A percentile compares a stretch with the other conserved stretches of the same genome.
These are phyloP conservation scores for Esperia sulphurella DNA, from an alignment of 2,888 invertebrate genomes.

Conservation along the genomic window DNA sequence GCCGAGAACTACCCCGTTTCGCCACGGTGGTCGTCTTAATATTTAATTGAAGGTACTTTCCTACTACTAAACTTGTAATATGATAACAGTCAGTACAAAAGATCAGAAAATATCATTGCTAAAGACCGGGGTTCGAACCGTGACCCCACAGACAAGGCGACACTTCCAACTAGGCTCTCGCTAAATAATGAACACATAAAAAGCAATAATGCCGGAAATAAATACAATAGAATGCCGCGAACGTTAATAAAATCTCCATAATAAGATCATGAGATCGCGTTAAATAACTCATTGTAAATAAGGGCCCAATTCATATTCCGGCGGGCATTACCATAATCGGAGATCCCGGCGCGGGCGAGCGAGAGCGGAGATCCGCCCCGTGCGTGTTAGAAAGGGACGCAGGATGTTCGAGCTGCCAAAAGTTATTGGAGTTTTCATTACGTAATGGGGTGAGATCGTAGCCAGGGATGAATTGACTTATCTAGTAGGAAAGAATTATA, in stretches of 20 bases:
- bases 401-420: conserved; percentile 25
- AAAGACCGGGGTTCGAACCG: too few relatives aligned
- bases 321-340: conserved; percentile 64
- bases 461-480: background rate
- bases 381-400: conserved; percentile 23
- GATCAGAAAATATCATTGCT: too few relatives aligned
- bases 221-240: background rate
- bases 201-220: background rate
- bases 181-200: background rate
- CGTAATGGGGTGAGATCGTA: conserved; percentile 24
- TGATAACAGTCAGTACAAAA: too few relatives aligned
- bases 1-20: too few relatives aligned
- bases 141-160: too few relatives aligned
- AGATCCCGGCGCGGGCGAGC: conserved; percentile 9
- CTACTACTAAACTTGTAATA: too few relatives aligned
- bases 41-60: too few relatives aligned
- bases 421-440: conserved; percentile 56
- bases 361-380: conserved; percentile 22
- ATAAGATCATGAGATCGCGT: conserved; percentile 44
- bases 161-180: background rate
- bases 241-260: conserved; percentile 57
- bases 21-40: too few relatives aligned
- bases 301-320: conserved; percentile 72
- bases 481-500: too few relatives aligned
- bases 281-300: conserved; percentile 72